Evolutionary conservation across 35 echinoderm and acorn worm genomes (phyloP).

Genomic region (Hemicentrotus pulcherrimus): DNA sequence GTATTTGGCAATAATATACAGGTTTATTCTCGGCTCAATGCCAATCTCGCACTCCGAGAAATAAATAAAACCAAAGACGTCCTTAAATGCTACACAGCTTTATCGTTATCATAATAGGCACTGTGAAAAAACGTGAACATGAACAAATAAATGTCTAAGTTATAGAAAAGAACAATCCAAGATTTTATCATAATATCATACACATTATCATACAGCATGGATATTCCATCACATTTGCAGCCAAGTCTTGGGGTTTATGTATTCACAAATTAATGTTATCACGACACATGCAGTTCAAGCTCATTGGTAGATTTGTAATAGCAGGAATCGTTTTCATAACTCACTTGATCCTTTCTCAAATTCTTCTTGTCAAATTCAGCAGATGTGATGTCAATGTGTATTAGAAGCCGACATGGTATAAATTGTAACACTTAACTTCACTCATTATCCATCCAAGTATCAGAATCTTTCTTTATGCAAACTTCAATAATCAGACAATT

Average conservation of each 20-base stretch:
- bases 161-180: constrained; percentile 3
- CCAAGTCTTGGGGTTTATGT: too few relatives aligned
- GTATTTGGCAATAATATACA: constrained; percentile 9
- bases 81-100: not conserved
- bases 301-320: not conserved
- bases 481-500: not conserved
- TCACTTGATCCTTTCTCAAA: not conserved
- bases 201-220: not conserved
- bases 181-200: not conserved
- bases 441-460: not conserved
- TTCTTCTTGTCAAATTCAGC: not conserved
- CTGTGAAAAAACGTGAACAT: not conserved
- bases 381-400: not conserved
- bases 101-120: not conserved
- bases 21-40: not conserved
- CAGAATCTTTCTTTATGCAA: not conserved
- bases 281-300: not conserved
- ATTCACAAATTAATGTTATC: too few relatives aligned
- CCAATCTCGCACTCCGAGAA: not conserved
- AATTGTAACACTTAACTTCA: not conserved
- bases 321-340: not conserved
- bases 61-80: constrained; percentile 6
- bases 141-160: not conserved
- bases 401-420: not conserved
- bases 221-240: too few relatives aligned